Evolutionary conservation across 2,113 vertebrate species (phyloP), one percentile per base, ranked within the genome.

Genomic region (Cyanoderma ruficeps): DNA sequence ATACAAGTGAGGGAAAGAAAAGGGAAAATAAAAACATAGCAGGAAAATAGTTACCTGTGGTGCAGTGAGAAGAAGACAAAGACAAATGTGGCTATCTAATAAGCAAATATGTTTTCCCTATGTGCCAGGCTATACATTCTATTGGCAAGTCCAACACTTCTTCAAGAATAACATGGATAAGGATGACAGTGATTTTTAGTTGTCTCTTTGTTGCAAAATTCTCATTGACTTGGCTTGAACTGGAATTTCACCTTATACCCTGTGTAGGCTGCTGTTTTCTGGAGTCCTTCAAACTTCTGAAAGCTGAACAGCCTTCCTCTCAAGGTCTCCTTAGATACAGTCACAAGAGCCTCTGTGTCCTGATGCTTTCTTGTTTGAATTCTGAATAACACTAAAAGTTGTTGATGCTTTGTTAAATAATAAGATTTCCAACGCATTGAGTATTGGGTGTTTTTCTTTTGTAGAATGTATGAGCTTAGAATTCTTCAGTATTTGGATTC

Each of bases 1-100:
- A 96, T 88, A 94, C 90, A 96, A 95, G 95, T 92, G 92, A 89
- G 94, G 65, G 41, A 94, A 90, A 95, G 15, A 15, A 49, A 22
- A 6, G 3, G 3, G 1, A 1, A 7, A 25, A 24, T 49, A 37
- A 11, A 23, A 21, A 7, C 10, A 5, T 15, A 53, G 33, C 6
- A 68, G 28, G 15, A 64, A 79, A 59, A 77, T 20, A 52, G 7
- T 63, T 56, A 28, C 15, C 30, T 63, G 35, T 71, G 41, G 4
- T 55, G 37, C 1, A 7, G 12, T 20, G 20, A 90, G 13, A 55
- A 74, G 13, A 57, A 3, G 9, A 17, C 15, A 90, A 77, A 59
- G 39, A 39, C 90, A 93, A 90, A 53, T 30, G 11, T 30, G 6
- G 3, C 44, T 71, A 6, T 53, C 9, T 55, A 82, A 47, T 9